Evolutionary conservation across 2,113 vertebrate species (phyloP).

Genomic region (Anarrhichthys ocellatus): DNA sequence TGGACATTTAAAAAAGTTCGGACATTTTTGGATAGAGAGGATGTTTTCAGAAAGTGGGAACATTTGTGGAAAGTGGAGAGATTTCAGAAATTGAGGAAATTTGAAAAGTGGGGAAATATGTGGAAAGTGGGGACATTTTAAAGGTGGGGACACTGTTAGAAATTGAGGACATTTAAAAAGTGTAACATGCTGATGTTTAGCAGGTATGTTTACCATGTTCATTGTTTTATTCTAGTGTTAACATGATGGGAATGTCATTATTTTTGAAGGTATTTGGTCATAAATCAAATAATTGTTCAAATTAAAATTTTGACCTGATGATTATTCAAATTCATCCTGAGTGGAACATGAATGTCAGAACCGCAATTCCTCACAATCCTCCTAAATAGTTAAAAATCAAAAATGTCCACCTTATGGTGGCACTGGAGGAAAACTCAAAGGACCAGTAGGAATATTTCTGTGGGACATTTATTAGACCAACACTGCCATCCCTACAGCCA

Average conservation of each 20-base stretch:
- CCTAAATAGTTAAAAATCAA: background rate
- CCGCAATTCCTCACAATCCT: background rate
- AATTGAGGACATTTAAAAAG: background rate
- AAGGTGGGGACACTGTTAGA: background rate
- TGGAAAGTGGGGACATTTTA: background rate
- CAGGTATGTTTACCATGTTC: background rate
- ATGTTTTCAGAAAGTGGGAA: background rate
- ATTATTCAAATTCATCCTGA: background rate
- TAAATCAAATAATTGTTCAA: background rate
- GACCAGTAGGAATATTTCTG: background rate
- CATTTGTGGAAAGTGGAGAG: background rate
- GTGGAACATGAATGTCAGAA: background rate
- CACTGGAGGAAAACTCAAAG: background rate
- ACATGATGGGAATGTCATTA: background rate
- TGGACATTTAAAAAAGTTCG: too few species aligned
- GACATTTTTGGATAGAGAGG: background rate
- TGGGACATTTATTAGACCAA: background rate
- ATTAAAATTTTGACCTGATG: background rate
- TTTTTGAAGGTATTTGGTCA: background rate
- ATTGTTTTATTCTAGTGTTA: background rate
- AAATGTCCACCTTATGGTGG: background rate
- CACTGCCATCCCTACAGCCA: too few species aligned
- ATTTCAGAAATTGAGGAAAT: background rate
- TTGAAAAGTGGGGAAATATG: background rate
- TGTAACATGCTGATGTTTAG: background rate